Evolutionary conservation across 2,888 invertebrate species (phyloP).

Genomic region (Perdita meconis): DNA sequence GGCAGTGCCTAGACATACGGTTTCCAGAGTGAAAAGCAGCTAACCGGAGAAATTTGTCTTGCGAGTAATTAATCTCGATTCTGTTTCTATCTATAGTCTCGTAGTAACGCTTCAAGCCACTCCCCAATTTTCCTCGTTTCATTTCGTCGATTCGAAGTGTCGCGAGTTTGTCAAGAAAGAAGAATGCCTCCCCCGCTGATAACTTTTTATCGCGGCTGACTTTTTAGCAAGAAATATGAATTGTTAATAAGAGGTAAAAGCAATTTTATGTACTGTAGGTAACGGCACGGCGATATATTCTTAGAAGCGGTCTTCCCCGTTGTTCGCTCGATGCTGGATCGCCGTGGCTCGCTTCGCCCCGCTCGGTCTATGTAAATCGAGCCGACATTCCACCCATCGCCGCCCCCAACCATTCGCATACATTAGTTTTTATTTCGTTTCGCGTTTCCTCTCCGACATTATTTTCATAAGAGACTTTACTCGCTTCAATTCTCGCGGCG

Average conservation of each 20-base stretch:
- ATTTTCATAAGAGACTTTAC: conserved; percentile 79
- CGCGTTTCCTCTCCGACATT: conserved; percentile 78
- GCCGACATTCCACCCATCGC: conserved; percentile 56
- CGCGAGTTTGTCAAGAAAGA: neutral
- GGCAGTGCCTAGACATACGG: too few species aligned
- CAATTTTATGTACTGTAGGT: conserved; percentile 83
- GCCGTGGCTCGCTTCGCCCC: conserved; percentile 25
- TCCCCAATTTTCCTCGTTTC: neutral
- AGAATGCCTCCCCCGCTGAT: conserved; percentile 79
- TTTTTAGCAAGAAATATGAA: conserved; percentile 83
- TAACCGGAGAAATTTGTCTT: too few species aligned
- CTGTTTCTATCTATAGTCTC: too few species aligned
- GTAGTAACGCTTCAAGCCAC: neutral
- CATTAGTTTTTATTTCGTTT: conserved; percentile 82
- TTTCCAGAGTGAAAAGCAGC: too few species aligned
- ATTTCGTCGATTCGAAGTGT: neutral
- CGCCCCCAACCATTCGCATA: conserved; percentile 73
- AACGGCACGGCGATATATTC: conserved; percentile 79
- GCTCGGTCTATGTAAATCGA: conserved; percentile 77
- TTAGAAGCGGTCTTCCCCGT: conserved; percentile 63
- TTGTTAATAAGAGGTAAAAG: conserved; percentile 84
- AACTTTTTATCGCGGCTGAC: conserved; percentile 80
- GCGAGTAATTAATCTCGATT: too few species aligned
- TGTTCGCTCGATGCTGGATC: conserved; percentile 50
- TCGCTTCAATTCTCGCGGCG: conserved; percentile 57